A percentile compares a stretch with the other conserved stretches of the same genome.
These are phyloP conservation scores for Horisme vitalbata DNA, from an alignment of 2,888 invertebrate species.

Conservation along the genomic window DNA sequence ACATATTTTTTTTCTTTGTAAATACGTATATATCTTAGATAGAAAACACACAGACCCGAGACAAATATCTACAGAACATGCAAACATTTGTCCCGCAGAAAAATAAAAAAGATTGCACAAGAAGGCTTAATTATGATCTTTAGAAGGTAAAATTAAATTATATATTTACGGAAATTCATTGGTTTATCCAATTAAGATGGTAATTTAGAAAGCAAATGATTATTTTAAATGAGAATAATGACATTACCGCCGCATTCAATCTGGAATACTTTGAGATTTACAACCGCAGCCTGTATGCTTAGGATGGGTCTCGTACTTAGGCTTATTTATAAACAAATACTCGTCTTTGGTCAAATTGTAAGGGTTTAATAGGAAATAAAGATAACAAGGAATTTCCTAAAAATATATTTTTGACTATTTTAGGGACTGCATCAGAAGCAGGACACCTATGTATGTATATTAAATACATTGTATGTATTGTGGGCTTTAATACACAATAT, in stretches of 20 bases:
- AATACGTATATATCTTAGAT: too few species aligned
- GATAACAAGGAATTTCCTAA: too few species aligned
- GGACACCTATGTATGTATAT: too few species aligned
- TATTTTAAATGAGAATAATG: background rate
- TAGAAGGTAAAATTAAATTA: too few species aligned
- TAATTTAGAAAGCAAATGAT: background rate
- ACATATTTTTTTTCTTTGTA: too few species aligned
- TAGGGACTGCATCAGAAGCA: too few species aligned
- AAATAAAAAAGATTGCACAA: background rate
- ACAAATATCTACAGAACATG: too few species aligned
- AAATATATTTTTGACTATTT: too few species aligned
- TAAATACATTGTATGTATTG: too few species aligned
- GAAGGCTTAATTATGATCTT: background rate
- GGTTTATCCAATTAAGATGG: slow-evolving; percentile 2
- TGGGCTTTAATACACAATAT: too few species aligned
- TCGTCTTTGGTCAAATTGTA: background rate
- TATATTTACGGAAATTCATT: background rate
- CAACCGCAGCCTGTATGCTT: slow-evolving; percentile 3
- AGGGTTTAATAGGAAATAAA: background rate
- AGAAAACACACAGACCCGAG: too few species aligned
- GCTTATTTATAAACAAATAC: background rate
- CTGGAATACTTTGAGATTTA: background rate
- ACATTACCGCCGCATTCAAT: background rate
- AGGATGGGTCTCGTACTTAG: background rate
- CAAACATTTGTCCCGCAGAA: too few species aligned